Percentiles rank a stretch among this genome's conserved stretches.
Evolutionary conservation across 2,113 vertebrate species (phyloP).

Genomic region (Hirundichthys speculiger): DNA sequence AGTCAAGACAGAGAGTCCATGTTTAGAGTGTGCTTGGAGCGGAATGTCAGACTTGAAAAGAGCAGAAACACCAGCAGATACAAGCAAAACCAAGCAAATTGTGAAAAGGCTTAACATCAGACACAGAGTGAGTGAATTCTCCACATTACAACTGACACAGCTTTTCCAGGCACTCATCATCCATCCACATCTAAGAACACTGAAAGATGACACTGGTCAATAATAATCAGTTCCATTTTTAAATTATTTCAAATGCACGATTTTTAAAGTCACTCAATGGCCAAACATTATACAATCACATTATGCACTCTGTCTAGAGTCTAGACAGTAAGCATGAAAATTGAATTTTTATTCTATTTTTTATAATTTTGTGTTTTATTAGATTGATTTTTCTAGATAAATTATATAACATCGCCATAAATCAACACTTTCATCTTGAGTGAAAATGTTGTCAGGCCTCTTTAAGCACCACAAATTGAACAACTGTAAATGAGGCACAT

Average conservation of each 20-base stretch:
- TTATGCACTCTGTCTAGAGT: neutral
- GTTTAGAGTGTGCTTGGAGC: neutral
- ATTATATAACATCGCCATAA: neutral
- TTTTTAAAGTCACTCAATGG: no score
- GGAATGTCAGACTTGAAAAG: neutral
- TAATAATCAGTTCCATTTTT: no score
- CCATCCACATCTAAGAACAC: no score
- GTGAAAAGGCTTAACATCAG: no score
- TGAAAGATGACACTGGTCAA: no score
- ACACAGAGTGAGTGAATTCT: no score
- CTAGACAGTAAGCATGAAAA: neutral
- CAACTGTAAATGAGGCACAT: slow-evolving; percentile 52
- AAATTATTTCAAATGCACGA: no score
- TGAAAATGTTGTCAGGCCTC: slow-evolving; percentile 25
- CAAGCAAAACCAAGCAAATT: slow-evolving; percentile 1
- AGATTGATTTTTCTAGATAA: neutral
- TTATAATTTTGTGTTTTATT: neutral
- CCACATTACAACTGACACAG: no score
- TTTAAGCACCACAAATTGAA: slow-evolving; percentile 38
- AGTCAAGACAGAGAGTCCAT: slow-evolving; percentile 1
- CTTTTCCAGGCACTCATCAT: no score
- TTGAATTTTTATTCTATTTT: neutral
- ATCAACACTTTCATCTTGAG: slow-evolving; percentile 13
- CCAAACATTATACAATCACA: no score
- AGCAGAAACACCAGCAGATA: neutral